Evolutionary conservation across 2,797 vertebrate species (phyloP).

Genomic region (Danio kyathit): DNA sequence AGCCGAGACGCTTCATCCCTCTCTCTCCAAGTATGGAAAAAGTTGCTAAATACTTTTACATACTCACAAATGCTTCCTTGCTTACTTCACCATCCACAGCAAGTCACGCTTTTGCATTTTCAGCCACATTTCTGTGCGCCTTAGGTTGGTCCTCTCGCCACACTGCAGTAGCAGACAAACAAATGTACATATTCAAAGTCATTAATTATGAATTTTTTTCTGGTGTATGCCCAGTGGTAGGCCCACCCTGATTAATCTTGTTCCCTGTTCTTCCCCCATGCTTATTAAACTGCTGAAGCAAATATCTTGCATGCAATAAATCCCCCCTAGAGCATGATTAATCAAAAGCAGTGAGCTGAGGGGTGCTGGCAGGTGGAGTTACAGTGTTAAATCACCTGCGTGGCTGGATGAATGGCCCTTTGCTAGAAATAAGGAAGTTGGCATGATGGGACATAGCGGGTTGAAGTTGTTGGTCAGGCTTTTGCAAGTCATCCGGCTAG

Average conservation of each 20-base stretch:
- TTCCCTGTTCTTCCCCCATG: constrained; percentile 73
- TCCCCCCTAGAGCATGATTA: constrained; percentile 82
- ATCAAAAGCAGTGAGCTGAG: constrained; percentile 81
- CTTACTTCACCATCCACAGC: constrained; percentile 30
- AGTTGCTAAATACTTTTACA: constrained; percentile 43
- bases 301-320: constrained; percentile 84
- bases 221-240: constrained; percentile 65
- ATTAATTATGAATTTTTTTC: constrained; percentile 80
- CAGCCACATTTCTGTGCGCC: constrained; percentile 2
- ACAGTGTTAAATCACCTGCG: constrained; percentile 82
- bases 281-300: constrained; percentile 88
- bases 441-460: constrained; percentile 29
- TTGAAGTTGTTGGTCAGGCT: constrained; percentile 65
- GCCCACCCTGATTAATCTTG: constrained; percentile 81
- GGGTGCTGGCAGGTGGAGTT: constrained; percentile 76
- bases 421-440: constrained; percentile 62
- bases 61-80: constrained; percentile 51
- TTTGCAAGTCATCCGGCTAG: constrained; percentile 54
- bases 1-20: constrained; percentile 17
- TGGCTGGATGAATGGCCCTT: constrained; percentile 73
- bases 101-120: constrained; percentile 47
- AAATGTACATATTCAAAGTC: constrained; percentile 84
- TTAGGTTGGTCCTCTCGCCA: constrained; percentile 46
- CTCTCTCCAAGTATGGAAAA: constrained; percentile 15
- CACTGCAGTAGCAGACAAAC: constrained; percentile 70